Base-by-base conservation (phyloP, 2,113 vertebrate genomes). In the Sinocyclocheilus rhinocerous region DNA sequence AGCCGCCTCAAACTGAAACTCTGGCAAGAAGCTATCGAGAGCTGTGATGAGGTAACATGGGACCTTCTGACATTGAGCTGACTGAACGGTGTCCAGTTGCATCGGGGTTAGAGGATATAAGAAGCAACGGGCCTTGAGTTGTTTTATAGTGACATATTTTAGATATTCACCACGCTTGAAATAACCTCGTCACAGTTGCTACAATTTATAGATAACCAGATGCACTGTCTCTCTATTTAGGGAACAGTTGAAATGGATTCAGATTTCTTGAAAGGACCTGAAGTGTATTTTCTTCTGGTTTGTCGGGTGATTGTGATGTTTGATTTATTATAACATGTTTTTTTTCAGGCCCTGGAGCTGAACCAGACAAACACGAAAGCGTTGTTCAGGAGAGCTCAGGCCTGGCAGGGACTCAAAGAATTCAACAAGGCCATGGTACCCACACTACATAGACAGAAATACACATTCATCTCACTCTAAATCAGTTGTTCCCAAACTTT, bases 331-430 rank as follows among this genome's bases (percentile, higher is more conserved):
- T 72, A 22, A 39, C 16, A 8, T 24, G 4, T 48, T 42, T 20
- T 42, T 9, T 73, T 55, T 45, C 93, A 99, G 98, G 98, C 95
- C 91, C 93, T 99, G 85, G 94, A 96, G 92, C 92, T 99, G 92
- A 95, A 97, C 89, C 93, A 95, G 67, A 89, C 90, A 55, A 98
- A 97, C 89, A 97, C 97, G 18, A 99, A 99, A 94, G 97, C 97
- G 88, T 95, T 98, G 88, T 99, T 99, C 92, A 96, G 97, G 85
- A 95, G 95, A 91, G 97, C 97, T 67, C 98, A 99, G 94, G 97
- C 96, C 88, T 97, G 97, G 97, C 96, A 98, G 91, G 97, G 96
- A 84, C 92, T 97, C 84, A 98, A 97, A 93, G 97, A 99, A 87
- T 95, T 96, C 0, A 93, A 94, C 91, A 91, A 97, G 89, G 97